A percentile compares a stretch with the other conserved stretches of the same genome.
phyloP scores from a whole-genome alignment of 2,113 vertebrate genomes.

The Notarius quadriscutis region DNA sequence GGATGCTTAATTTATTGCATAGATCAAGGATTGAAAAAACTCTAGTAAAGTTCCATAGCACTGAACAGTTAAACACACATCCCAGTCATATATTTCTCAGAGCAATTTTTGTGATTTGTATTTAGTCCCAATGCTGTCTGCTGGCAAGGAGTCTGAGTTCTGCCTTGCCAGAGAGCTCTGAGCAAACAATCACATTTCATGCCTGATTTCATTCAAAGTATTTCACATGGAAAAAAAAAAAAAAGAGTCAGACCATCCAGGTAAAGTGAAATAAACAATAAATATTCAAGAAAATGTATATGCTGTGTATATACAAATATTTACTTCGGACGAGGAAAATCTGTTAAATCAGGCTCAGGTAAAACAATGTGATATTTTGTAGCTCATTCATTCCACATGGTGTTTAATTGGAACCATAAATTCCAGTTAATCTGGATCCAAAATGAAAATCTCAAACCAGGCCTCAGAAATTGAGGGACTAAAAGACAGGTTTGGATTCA shows the following conservation, averaged over 20 bases:
- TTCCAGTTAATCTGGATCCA: background rate
- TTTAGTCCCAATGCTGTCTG: constrained; percentile 39
- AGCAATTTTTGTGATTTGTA: constrained; percentile 25
- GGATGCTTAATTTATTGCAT: background rate
- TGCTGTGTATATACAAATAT: constrained; percentile 11
- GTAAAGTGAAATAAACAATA: background rate
- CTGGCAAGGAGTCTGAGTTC: constrained; percentile 39
- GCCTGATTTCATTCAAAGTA: constrained; percentile 14
- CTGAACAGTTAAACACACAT: background rate
- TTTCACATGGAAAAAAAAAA: background rate
- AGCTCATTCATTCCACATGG: constrained; percentile 1
- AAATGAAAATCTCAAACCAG: background rate
- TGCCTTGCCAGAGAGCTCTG: constrained; percentile 3
- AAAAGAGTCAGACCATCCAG: background rate
- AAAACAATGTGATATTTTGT: background rate
- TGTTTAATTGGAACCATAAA: background rate
- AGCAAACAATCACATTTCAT: constrained; percentile 21
- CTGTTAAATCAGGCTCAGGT: background rate
- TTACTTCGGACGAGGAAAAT: constrained; percentile 7
- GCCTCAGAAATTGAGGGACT: background rate
- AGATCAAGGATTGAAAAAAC: background rate
- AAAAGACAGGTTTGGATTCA: background rate
- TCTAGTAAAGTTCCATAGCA: background rate
- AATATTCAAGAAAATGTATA: background rate
- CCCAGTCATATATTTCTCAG: constrained; percentile 11